phyloP scores from a whole-genome alignment of 2,797 vertebrate genomes.

The Phrynocephalus forsythii region DNA sequence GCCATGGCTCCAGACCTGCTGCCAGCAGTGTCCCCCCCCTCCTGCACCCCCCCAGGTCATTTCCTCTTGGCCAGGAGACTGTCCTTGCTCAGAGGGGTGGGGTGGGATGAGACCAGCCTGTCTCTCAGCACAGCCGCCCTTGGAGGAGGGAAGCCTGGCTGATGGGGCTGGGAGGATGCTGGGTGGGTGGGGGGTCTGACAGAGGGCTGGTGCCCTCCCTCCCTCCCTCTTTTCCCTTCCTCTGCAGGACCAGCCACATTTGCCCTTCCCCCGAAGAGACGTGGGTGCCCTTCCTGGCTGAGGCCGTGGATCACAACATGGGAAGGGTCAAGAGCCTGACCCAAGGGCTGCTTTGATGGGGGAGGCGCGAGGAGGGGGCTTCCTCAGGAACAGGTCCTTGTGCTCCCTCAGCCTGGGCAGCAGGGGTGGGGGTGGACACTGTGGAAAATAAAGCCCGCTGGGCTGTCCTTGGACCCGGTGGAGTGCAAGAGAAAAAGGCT shows the following conservation, averaged over 20 bases:
- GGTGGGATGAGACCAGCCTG: neutral
- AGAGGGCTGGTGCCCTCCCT: neutral
- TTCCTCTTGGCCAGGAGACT: no score
- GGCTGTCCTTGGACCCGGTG: neutral
- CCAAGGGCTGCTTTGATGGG: constrained; percentile 76
- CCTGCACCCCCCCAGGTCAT: no score
- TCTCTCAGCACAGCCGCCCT: neutral
- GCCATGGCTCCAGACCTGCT: neutral
- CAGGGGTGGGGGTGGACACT: no score
- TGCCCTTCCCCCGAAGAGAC: constrained; percentile 85
- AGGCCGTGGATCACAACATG: constrained; percentile 89
- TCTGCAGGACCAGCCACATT: constrained; percentile 86
- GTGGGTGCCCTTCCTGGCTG: constrained; percentile 90
- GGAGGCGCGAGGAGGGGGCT: no score
- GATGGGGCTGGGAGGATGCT: neutral
- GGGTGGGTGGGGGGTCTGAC: neutral
- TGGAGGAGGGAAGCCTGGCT: neutral
- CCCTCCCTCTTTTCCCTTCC: constrained; percentile 11
- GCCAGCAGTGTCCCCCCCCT: no score
- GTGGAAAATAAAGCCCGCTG: neutral
- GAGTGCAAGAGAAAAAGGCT: no score
- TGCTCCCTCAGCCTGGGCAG: no score
- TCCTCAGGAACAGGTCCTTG: no score
- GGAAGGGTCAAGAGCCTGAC: constrained; percentile 86
- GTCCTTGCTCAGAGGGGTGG: no score